Evolutionary conservation across 2,888 invertebrate species (phyloP), one percentile per base, ranked within the genome.

Genomic region (Laothoe populi): DNA sequence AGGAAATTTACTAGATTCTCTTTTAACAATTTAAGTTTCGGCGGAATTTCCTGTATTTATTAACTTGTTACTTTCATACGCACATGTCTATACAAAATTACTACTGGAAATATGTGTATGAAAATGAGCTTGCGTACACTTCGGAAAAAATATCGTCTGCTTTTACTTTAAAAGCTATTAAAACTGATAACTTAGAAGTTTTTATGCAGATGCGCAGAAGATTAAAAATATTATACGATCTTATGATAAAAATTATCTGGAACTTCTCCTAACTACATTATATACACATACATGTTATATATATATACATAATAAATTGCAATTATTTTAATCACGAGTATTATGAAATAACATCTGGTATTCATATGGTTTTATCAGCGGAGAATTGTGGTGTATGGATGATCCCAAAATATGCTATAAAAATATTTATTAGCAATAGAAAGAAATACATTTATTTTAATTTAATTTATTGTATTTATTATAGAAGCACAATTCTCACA

Each of bases 1-100:
- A 81, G 86, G 84, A 85, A 88, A 89, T 88, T 87, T 80, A 83
- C 84, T 84, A 86, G 82, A 86, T 87, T 83, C 81, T 84, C 75
- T 76, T 81, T 74, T 82, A 76, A 80, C 82, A 82, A 83, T 68
- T 67, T 68, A 65, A 70, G 66, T 64, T 66, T 66, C 53, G 57
- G 60, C 63, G 42, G 82, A 81, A 83, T 75, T 73, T 67, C 82
- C 78, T 82, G 75, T 71, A 84, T 84, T 85, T 57, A 59, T 60
- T 49, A 45, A 46, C 38, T 87, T 88, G 85, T 83, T 81, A 82
- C 35, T 16, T 57, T 57, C 11, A 46, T 40, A 60, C 11, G 7
- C 21, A 49, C 24, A 11, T 11, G 8, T 38, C 10, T 11, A 57
- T 38, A 40, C 13, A 10, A 57, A 40, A 21, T 38, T 35, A 31